These are phyloP conservation scores for Caenorhabditis afra DNA, from an alignment of 2,888 invertebrate species.

Conservation along the genomic window DNA sequence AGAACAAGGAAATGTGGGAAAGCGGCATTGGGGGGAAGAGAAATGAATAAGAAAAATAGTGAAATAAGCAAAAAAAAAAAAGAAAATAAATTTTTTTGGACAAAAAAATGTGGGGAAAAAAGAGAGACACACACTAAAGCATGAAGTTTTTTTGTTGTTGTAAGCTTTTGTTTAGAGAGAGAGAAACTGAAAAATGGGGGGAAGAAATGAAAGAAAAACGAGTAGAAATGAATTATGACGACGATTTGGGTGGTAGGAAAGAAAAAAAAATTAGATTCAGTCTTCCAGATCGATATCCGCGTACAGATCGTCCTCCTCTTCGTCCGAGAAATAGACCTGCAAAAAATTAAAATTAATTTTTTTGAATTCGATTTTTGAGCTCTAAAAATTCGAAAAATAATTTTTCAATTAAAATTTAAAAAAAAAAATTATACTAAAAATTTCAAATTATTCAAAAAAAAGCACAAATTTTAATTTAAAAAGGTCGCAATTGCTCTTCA, in stretches of 20 bases:
- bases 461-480: constrained; percentile 1
- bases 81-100: constrained; percentile 1
- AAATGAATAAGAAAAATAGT: constrained; percentile 24
- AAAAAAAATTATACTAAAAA: background rate
- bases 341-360: no score
- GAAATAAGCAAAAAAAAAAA: constrained; percentile 7
- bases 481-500: background rate
- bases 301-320: constrained; percentile 67
- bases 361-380: no score
- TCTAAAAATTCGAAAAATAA: constrained; percentile 1
- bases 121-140: constrained; percentile 35
- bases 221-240: constrained; percentile 12
- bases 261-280: background rate
- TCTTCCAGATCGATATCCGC: constrained; percentile 59
- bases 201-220: background rate
- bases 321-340: constrained; percentile 72
- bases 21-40: constrained; percentile 5
- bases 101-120: background rate
- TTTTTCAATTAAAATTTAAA: constrained; percentile 4
- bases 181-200: background rate
- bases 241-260: background rate
- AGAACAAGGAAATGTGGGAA: constrained; percentile 34
- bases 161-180: background rate
- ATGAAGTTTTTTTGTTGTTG: constrained; percentile 35
- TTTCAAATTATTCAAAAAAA: background rate